Base-by-base conservation (phyloP, 2,797 vertebrate species). In the Hypotaenidia okinawae region DNA sequence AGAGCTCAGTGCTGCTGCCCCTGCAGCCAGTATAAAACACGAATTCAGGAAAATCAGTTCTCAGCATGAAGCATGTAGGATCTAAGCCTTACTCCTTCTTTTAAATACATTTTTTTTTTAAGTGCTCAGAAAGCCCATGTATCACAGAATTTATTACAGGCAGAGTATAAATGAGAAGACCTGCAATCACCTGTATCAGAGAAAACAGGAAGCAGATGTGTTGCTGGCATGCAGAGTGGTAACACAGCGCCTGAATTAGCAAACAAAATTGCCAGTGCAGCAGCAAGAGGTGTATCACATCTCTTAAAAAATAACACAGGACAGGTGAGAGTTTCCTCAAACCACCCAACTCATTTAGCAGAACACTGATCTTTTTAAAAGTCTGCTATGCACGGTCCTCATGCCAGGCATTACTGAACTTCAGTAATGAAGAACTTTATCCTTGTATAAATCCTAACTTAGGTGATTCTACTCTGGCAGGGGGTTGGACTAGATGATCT, bases 171-270 rank as follows among this genome's bases (percentile, higher is more conserved):
- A 72, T 64, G 47, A 87, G 49, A 87, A 78, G 72, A 79, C 35
- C 70, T 89, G 39, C 22, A 54, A 64, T 90, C 64, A 92, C 73
- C 77, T 89, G 3, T 41, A 58, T 47, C 67, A 89, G 22, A 86
- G 62, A 88, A 94, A 93, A 95, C 89, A 96, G 94, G 93, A 96
- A 91, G 79, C 93, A 96, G 86, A 95, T 92, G 84, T 89, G 49
- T 51, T 72, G 61, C 51, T 80, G 64, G 61, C 43, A 85, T 68
- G 64, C 43, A 19, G 67, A 55, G 13, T 21, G 37, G 37, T 72
- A 84, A 74, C 17, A 66, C 35, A 76, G 24, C 10, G 25, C 22
- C 45, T 45, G 17, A 30, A 51, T 33, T 83, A 92, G 62, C 67
- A 76, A 81, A 82, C 5, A 22, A 47, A 81, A 81, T 33, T 54